A percentile compares a stretch with the other conserved stretches of the same genome.
Conservation (phyloP, 2,888 invertebrate species). For the Minunthozetes semirufus region DNA sequence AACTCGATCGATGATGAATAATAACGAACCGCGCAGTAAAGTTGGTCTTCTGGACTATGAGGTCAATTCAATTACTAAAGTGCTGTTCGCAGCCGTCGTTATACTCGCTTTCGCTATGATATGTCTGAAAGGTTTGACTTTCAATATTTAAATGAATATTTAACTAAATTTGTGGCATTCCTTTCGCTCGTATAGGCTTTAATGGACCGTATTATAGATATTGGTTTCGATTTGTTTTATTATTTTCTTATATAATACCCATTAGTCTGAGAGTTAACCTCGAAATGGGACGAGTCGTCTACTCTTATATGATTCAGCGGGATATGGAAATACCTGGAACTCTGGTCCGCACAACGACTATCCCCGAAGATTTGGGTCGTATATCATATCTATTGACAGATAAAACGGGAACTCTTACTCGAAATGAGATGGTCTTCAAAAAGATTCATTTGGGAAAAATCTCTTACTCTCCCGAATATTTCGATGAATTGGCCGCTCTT, state of each 20-base stretch:
- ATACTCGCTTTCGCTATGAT: constrained; percentile 89
- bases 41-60: constrained; percentile 84
- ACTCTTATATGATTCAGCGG: constrained; percentile 91
- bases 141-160: neutral
- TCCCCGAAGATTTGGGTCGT: constrained; percentile 94
- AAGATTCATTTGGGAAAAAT: constrained; percentile 89
- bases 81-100: constrained; percentile 69
- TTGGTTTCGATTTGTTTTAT: constrained; percentile 87
- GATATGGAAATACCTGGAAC: constrained; percentile 89
- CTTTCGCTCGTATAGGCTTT: constrained; percentile 26
- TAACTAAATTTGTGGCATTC: neutral
- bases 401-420: constrained; percentile 96
- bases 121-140: constrained; percentile 62
- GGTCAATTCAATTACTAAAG: constrained; percentile 91
- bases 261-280: constrained; percentile 95
- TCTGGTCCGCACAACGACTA: constrained; percentile 92
- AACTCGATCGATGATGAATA: constrained; percentile 97
- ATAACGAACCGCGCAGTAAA: constrained; percentile 89
- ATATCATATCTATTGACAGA: constrained; percentile 94
- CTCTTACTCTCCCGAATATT: constrained; percentile 76
- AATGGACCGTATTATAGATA: constrained; percentile 90
- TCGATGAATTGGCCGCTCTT: constrained; percentile 59
- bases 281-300: constrained; percentile 97
- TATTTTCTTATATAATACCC: constrained; percentile 98
- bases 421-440: constrained; percentile 98